Base-by-base conservation (phyloP, 2,113 vertebrate species). In the Larimichthys polyactis region DNA sequence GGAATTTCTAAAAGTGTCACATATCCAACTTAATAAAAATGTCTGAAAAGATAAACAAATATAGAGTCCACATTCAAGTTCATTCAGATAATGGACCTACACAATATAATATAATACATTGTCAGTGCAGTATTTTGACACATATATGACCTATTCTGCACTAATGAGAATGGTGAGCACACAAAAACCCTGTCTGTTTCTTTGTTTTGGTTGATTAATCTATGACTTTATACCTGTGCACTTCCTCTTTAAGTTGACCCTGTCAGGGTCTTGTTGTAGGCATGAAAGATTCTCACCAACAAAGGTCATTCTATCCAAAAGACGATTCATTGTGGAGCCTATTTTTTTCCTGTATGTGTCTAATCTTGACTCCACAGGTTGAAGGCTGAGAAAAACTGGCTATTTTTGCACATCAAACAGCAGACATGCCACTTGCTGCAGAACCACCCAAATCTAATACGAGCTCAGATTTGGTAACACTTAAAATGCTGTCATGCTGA, bases 221-320 rank as follows among this genome's bases (percentile, higher is more conserved):
- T 14, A 14, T 48, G 46, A 48, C 46, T 40, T 36, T 36, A 17
- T 51, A 9, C 44, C 3, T 40, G 70, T 54, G 40, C 60, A 57
- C 57, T 83, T 86, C 75, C 66, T 83, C 67, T 65, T 59, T 54
- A 71, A 22, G 69, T 59, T 86, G 81, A 78, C 83, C 77, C 59
- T 71, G 49, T 79, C 68, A 71, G 27, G 59, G 24, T 52, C 58
- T 57, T 60, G 65, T 65, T 58, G 20, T 19, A 36, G 49, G 49
- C 49, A 64, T 51, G 20, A 49, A n/a, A 51, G 27, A 76, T 63
- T 81, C 27, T 5, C 49, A 71, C 19, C 10, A 0, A 4, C 17
- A 1, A 48, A 40, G 40, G 58, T 77, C 4, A 71, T 58, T 57
- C 29, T 9, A 29, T 62, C 27, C 59, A 36, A 36, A 62, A 62